These are phyloP conservation scores for Cassiopea andromeda DNA, from an alignment of 30 jellyfish, hydroid and myxozoan species.

Conservation along the genomic window DNA sequence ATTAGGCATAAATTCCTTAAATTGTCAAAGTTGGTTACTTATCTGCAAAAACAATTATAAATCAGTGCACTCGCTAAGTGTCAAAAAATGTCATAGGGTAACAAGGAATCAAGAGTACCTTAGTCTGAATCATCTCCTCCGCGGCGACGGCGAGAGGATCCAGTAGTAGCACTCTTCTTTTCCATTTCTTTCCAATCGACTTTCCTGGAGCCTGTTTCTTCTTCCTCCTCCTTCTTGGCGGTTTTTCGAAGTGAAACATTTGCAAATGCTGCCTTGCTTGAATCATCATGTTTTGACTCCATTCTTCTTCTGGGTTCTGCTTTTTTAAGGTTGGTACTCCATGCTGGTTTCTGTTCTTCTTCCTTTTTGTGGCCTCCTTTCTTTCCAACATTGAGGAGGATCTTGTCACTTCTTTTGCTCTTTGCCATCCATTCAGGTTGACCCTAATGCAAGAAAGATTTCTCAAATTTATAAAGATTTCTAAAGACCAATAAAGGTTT, in stretches of 20 bases:
- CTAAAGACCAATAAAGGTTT: background rate
- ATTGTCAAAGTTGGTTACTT: background rate
- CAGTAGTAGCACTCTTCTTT: constrained; percentile 44
- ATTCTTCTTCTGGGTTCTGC: constrained; percentile 46
- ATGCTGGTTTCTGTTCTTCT: constrained; percentile 75
- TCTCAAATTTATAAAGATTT: too few relatives aligned
- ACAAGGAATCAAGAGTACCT: background rate
- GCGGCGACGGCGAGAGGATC: constrained; percentile 78
- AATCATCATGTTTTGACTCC: constrained; percentile 41
- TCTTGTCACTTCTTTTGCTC: constrained; percentile 71
- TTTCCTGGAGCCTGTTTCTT: constrained; percentile 45
- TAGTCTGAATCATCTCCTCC: constrained; percentile 90
- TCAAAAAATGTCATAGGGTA: constrained; percentile 12
- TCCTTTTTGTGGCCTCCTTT: constrained; percentile 77
- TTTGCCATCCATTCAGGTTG: constrained; percentile 92
- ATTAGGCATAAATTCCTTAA: constrained; percentile 16
- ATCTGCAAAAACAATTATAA: constrained; percentile 23
- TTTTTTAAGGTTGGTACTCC: constrained; percentile 74
- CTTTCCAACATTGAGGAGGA: constrained; percentile 76
- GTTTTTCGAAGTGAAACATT: constrained; percentile 68
- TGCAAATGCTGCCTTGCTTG: constrained; percentile 57
- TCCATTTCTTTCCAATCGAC: constrained; percentile 66
- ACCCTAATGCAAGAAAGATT: constrained; percentile 16
- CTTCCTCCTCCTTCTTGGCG: constrained; percentile 66
- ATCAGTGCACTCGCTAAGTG: constrained; percentile 72